Evolutionary conservation across 2,113 vertebrate genomes (phyloP), one percentile per base, ranked within the genome.

Genomic region (Smithornis capensis): DNA sequence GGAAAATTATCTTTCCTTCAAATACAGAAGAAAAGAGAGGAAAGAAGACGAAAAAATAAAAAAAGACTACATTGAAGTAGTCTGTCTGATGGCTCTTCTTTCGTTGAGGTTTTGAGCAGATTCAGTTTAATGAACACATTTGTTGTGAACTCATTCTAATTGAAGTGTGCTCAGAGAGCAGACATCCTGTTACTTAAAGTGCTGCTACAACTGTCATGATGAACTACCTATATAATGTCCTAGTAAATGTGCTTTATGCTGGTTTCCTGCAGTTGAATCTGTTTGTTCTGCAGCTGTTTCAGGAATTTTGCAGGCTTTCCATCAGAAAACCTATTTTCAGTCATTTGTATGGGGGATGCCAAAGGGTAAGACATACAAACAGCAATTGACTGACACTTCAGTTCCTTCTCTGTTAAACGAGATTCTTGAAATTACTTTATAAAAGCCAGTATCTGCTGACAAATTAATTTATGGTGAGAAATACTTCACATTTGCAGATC

Each of bases 61-160:
- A 23, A 94, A 89, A 74, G 29, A 44, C 21, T 16, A 55, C 23
- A 67, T 24, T 52, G 24, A 62, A 89, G 10, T 74, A 8, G 78
- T 78, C 40, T 80, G 6, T 71, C 59, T 94, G 70, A 40, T 13
- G 16, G 19, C 5, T 90, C 24, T 83, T 93, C 89, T 83, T 76
- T 40, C 27, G 45, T 68, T n/a, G 45, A 87, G 76, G 10, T 76
- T 92, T 47, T 19, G 27, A 60, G 33, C 19, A 69, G 13, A 56
- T 88, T 89, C 68, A 69, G 69, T 78, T 92, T 92, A 94, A 96
- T 81, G 82, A 96, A 71, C 50, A 53, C 9, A 73, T 91, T 95
- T 87, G 9, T 86, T 73, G 47, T 73, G 65, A 76, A 81, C 29
- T 76, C 82, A 45, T 92, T 92, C 28, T 96, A 94, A 96, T 92